Evolutionary conservation across 2,888 invertebrate genomes (phyloP).

Genomic region (Thecocarcelia acutangulata): DNA sequence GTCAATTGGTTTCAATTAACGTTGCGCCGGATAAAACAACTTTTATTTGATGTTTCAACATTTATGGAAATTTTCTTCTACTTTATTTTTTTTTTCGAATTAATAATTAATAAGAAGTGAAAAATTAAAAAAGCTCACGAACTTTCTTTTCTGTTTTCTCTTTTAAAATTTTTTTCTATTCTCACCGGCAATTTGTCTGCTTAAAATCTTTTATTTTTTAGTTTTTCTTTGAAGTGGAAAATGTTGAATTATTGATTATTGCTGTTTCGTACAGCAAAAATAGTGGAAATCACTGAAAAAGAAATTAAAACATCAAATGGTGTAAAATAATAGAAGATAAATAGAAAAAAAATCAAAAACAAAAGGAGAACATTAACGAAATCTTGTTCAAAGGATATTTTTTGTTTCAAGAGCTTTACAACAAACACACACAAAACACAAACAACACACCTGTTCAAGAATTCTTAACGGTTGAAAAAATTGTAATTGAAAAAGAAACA

Average conservation of each 20-base stretch:
- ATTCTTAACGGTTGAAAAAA: slow-evolving; percentile 29
- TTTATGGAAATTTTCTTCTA: slow-evolving; percentile 50
- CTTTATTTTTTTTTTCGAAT: slow-evolving; percentile 15
- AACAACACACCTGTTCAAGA: slow-evolving; percentile 15
- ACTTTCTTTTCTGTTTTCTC: background rate
- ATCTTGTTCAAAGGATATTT: slow-evolving; percentile 25
- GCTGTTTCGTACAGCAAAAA: slow-evolving; percentile 12
- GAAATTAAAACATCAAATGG: slow-evolving; percentile 18
- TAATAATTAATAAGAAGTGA: slow-evolving; percentile 41
- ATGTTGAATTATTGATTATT: slow-evolving; percentile 54
- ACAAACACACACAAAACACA: slow-evolving; percentile 3
- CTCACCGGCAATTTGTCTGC: slow-evolving; percentile 15
- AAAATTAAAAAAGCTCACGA: slow-evolving; percentile 31
- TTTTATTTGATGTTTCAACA: slow-evolving; percentile 64
- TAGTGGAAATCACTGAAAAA: slow-evolving; percentile 6
- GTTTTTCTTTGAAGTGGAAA: slow-evolving; percentile 28
- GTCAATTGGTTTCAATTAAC: slow-evolving; percentile 69
- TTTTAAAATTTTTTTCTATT: slow-evolving; percentile 5
- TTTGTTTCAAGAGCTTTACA: slow-evolving; percentile 7
- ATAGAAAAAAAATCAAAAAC: background rate
- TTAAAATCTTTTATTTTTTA: slow-evolving; percentile 19
- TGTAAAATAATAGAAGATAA: background rate
- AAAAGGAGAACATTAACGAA: background rate
- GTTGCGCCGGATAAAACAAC: slow-evolving; percentile 38
- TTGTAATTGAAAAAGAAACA: slow-evolving; percentile 42